Conservation (phyloP, 1,140 invertebrate genomes). For the Dendrolimus punctatus region DNA sequence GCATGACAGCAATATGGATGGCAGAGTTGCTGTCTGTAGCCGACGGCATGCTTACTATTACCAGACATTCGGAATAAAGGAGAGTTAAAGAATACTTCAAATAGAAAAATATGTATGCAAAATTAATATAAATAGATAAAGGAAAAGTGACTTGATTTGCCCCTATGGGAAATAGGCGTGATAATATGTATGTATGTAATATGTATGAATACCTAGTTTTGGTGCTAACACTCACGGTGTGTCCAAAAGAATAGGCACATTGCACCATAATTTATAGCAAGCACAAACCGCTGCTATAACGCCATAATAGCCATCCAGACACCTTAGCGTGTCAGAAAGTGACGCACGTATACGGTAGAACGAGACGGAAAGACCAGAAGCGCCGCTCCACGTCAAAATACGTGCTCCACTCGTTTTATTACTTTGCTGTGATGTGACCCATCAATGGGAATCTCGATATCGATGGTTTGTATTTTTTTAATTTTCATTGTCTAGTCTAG, state of each 20-base stretch:
- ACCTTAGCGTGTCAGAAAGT: conserved; percentile 39
- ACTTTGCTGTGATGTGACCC: conserved; percentile 22
- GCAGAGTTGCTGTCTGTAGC: no score
- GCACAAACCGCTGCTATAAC: conserved; percentile 41
- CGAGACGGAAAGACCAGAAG: conserved; percentile 56
- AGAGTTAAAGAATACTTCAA: no score
- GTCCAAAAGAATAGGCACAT: conserved; percentile 62
- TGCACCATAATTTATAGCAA: conserved; percentile 64
- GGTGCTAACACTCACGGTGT: conserved; percentile 23
- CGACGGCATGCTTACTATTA: no score
- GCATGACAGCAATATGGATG: no score
- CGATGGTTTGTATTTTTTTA: conserved; percentile 18
- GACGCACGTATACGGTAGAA: conserved; percentile 36
- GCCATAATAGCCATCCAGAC: conserved; percentile 62
- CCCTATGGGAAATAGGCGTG: no score
- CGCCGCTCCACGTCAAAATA: conserved; percentile 71
- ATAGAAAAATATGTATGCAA: no score
- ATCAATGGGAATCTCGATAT: conserved; percentile 28
- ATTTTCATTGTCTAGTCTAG: no score
- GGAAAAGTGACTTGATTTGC: no score
- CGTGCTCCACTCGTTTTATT: conserved; percentile 70
- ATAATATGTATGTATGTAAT: no score
- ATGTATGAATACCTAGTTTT: no score
- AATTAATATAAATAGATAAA: no score
- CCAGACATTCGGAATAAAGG: no score